Percentiles rank a stretch among this genome's conserved stretches.
These are phyloP conservation scores for Dioctria rufipes DNA, from an alignment of 2,888 invertebrate genomes.

Conservation along the genomic window DNA sequence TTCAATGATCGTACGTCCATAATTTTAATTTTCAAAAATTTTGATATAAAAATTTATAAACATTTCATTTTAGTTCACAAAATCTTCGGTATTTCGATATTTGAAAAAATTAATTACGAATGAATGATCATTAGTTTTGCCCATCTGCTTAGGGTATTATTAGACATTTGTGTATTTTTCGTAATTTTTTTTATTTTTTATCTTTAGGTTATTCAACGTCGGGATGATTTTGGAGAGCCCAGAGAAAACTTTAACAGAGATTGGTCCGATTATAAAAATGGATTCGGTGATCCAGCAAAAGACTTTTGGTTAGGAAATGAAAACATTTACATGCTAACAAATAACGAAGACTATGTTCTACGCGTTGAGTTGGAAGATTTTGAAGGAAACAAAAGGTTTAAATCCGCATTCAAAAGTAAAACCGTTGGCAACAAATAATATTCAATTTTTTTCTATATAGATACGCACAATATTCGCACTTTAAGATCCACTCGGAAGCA, in stretches of 20 bases:
- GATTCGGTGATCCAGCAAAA: constrained; percentile 90
- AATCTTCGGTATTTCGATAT: neutral
- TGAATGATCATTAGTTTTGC: neutral
- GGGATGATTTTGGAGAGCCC: constrained; percentile 90
- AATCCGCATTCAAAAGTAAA: neutral
- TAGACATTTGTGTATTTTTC: neutral
- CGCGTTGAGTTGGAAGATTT: constrained; percentile 93
- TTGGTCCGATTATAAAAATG: constrained; percentile 94
- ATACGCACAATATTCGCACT: constrained; percentile 92
- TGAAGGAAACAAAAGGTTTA: constrained; percentile 90
- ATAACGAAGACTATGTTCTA: constrained; percentile 90
- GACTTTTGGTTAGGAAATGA: constrained; percentile 96
- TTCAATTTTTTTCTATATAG: constrained; percentile 71
- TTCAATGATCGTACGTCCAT: too few relatives aligned
- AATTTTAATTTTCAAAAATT: too few relatives aligned
- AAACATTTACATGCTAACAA: constrained; percentile 93
- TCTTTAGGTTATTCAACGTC: constrained; percentile 86
- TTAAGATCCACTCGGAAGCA: constrained; percentile 92
- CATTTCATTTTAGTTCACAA: too few relatives aligned
- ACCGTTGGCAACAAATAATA: neutral
- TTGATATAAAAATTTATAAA: too few relatives aligned
- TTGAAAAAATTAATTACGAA: neutral
- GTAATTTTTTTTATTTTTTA: neutral
- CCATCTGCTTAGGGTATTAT: neutral
- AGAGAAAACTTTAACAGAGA: constrained; percentile 93